phyloP scores from a whole-genome alignment of 30 jellyfish, hydroid and myxozoan genomes.

The Clytia hemisphaerica region DNA sequence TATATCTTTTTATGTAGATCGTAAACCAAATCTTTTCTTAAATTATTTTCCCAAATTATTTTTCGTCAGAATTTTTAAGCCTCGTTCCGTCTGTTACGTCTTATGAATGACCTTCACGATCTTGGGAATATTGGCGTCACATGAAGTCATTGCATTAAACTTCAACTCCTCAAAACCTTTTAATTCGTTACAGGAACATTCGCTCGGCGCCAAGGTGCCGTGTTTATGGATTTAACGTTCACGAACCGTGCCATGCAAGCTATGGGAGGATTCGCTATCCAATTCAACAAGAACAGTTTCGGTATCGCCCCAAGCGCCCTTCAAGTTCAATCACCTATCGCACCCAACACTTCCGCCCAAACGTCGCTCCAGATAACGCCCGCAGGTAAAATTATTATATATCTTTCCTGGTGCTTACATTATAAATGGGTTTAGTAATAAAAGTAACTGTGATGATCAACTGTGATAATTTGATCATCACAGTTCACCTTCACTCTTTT shows the following conservation, averaged over 20 bases:
- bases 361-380: constrained; percentile 64
- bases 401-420: no score
- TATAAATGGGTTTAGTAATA: no score
- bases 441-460: no score
- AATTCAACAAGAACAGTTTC: constrained; percentile 82
- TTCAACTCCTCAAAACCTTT: not conserved
- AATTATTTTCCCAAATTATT: no score
- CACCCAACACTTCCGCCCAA: constrained; percentile 78
- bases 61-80: not conserved
- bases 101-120: not conserved
- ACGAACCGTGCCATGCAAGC: constrained; percentile 90
- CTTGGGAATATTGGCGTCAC: not conserved
- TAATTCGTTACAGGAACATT: constrained; percentile 57
- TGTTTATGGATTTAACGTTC: constrained; percentile 79
- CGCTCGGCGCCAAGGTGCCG: constrained; percentile 72
- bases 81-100: not conserved
- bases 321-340: constrained; percentile 73
- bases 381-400: no score
- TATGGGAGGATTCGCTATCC: constrained; percentile 88
- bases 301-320: constrained; percentile 79
- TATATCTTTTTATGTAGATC: not conserved
- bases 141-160: not conserved
- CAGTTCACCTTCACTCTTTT: no score
- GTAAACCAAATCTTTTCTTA: no score
- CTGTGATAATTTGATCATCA: no score